Percentiles rank a stretch among this genome's conserved stretches.
Evolutionary conservation across 2,113 vertebrate genomes (phyloP).

Genomic region (Neogale vison): DNA sequence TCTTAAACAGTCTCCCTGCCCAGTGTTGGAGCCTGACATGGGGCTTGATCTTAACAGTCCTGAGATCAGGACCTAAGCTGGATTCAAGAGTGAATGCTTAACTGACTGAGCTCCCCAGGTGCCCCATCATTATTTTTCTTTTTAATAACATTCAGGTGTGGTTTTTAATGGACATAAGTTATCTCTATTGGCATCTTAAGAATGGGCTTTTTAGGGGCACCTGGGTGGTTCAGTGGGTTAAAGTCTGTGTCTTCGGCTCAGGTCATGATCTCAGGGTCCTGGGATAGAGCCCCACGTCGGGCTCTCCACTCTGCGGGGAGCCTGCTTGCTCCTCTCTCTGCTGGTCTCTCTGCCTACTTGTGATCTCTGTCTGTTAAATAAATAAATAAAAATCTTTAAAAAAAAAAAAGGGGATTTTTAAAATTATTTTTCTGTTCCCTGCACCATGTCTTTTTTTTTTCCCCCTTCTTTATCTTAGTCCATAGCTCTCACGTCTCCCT

Average conservation of each 20-base stretch:
- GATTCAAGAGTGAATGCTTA: neutral
- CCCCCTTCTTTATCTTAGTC: neutral
- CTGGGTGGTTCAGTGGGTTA: no score
- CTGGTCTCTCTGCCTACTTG: no score
- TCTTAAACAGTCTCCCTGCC: neutral
- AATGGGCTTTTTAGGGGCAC: neutral
- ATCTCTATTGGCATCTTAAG: conserved; percentile 6
- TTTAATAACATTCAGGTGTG: neutral
- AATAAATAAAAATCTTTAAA: no score
- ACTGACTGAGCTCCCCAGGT: neutral
- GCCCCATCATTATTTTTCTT: neutral
- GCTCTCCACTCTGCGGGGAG: no score
- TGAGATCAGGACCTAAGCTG: neutral
- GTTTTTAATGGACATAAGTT: neutral
- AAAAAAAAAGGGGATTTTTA: neutral
- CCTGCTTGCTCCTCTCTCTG: no score
- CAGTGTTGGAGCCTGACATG: neutral
- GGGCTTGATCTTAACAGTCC: neutral
- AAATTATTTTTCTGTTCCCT: conserved; percentile 17
- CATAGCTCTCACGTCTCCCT: neutral
- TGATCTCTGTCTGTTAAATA: no score
- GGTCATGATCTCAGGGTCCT: no score
- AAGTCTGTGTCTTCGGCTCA: no score
- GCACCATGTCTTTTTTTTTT: neutral
- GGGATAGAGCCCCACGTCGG: no score